These are phyloP conservation scores for Oophaga sylvatica DNA, from an alignment of 2,797 vertebrate genomes.

Conservation along the genomic window DNA sequence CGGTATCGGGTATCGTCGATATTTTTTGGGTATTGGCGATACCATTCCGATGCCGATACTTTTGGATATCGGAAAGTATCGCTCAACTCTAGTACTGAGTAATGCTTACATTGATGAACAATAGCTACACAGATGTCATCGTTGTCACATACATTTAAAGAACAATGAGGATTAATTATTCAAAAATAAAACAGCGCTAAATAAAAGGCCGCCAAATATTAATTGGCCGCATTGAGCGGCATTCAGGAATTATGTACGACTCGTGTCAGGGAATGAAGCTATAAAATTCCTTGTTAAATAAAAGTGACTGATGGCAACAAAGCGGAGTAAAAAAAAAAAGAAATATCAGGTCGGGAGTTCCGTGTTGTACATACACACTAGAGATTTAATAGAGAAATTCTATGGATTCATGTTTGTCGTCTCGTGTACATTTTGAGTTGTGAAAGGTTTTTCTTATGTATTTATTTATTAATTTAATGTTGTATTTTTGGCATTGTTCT, in stretches of 20 bases:
- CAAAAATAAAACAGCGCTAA: slow-evolving; percentile 49
- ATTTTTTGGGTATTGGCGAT: too few species aligned
- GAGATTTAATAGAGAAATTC: too few species aligned
- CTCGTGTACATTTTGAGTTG: too few species aligned
- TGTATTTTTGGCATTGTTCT: background rate
- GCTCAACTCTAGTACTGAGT: slow-evolving; percentile 19
- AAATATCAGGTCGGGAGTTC: slow-evolving; percentile 2
- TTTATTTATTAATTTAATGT: background rate
- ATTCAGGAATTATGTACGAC: slow-evolving; percentile 29
- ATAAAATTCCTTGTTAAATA: slow-evolving; percentile 2
- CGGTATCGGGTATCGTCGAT: too few species aligned
- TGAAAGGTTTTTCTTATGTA: background rate
- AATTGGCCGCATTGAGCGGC: background rate
- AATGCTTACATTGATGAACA: slow-evolving; percentile 29
- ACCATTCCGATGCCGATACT: too few species aligned
- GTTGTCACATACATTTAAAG: slow-evolving; percentile 11
- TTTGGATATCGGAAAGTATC: too few species aligned
- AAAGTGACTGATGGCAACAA: slow-evolving; percentile 39
- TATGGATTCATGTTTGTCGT: background rate
- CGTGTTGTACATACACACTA: background rate
- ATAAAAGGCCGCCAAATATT: slow-evolving; percentile 24
- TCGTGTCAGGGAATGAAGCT: background rate
- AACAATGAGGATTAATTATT: slow-evolving; percentile 44
- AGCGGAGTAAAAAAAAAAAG: background rate
- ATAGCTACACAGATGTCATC: slow-evolving; percentile 47